phyloP scores from a whole-genome alignment of 2,113 vertebrate genomes.

The Hoplias malabaricus region DNA sequence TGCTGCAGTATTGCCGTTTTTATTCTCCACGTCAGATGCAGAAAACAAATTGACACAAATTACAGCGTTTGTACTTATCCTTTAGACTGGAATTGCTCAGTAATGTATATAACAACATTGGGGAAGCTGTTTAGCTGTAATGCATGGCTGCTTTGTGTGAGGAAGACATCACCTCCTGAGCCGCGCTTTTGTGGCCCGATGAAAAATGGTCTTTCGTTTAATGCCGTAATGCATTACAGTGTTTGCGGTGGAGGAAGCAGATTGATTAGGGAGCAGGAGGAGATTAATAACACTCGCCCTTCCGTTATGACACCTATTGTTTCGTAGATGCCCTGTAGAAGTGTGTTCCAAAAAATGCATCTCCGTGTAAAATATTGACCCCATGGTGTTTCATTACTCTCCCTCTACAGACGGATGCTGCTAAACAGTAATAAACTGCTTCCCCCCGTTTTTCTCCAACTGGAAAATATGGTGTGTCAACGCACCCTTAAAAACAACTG shows the following conservation, averaged over 20 bases:
- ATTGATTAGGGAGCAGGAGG: constrained; percentile 83
- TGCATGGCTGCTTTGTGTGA: constrained; percentile 59
- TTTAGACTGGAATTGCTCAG: constrained; percentile 53
- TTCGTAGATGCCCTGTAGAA: constrained; percentile 81
- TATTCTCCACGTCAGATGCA: constrained; percentile 40
- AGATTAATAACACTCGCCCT: constrained; percentile 88
- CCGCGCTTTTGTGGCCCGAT: constrained; percentile 67
- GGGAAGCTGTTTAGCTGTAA: constrained; percentile 63
- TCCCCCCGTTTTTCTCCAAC: constrained; percentile 70
- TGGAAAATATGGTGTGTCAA: constrained; percentile 69
- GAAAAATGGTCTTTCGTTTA: constrained; percentile 81
- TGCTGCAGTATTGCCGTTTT: constrained; percentile 28
- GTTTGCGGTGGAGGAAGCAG: constrained; percentile 76
- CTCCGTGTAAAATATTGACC: constrained; percentile 94
- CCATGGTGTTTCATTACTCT: constrained; percentile 90
- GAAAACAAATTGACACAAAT: constrained; percentile 56
- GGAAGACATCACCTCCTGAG: constrained; percentile 71
- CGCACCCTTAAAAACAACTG: constrained; percentile 75
- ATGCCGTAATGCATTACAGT: constrained; percentile 74
- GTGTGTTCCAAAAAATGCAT: constrained; percentile 85
- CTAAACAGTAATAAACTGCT: constrained; percentile 89
- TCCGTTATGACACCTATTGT: constrained; percentile 90
- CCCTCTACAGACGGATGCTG: constrained; percentile 78
- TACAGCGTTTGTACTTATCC: constrained; percentile 52
- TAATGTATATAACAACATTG: constrained; percentile 61